Base-by-base conservation (phyloP, 2,888 invertebrate species). In the Pandemis corylana region DNA sequence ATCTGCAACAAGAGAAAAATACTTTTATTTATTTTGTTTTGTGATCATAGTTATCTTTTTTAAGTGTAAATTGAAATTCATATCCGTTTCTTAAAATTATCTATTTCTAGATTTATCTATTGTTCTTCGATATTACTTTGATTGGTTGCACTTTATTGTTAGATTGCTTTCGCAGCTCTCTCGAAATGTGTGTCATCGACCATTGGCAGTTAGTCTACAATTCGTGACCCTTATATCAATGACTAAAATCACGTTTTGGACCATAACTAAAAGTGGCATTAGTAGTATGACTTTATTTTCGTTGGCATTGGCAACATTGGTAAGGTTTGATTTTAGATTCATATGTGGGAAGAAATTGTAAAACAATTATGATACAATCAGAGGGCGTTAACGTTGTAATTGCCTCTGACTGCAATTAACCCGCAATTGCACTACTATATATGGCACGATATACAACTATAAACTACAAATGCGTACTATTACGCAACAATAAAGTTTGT, bases 1-100 rank as follows among this genome's bases (percentile, higher is more conserved):
- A 90, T 93, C 94, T 94, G 93, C 83, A 94, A 94, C 93, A 93
- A 93, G 87, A 85, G 86, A 88, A 85, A 83, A 84, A 84, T 82
- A 41, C 0, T 1, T 2, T 41, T 41, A 42, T n/a, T 15, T 68
- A 53, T 62, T 49, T 42, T 41, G 28, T 4, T 5, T 7, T 28
- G 12, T 28, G 9, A 59, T 28, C 28, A 59, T 28, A 7, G 20
- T 53, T 15, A 53, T n/a, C 15, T 53, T 15, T 3, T n/a, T 15
- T 12, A 53, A 13, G 12, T 13, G 10, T 49, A 49, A 49, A 49
- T 49, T 49, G 5, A 12, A 10, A 2, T 13, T 49, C 49, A 15
- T 51, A 2, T 56, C 20, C 28, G 10, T 59, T 15, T 64, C 46
- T 13, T 44, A 12, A 7, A 36, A n/a, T 36, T 49, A 7, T 13